These are phyloP conservation scores for Lacerta bilineata DNA, from an alignment of 2,797 vertebrate genomes.

Conservation along the genomic window DNA sequence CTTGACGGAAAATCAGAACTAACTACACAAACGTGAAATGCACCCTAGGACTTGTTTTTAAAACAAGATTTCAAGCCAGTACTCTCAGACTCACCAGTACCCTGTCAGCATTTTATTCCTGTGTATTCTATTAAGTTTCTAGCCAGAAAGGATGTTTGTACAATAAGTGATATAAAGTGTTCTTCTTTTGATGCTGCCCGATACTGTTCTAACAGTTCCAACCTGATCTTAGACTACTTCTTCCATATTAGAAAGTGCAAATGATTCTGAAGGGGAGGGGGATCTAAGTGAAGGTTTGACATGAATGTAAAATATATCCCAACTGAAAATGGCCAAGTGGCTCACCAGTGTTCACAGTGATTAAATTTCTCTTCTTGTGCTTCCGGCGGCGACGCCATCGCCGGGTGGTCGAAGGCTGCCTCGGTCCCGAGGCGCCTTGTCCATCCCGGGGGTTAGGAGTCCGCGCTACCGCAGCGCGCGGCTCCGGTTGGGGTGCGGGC, in stretches of 20 bases:
- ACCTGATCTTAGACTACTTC: neutral
- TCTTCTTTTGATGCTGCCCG: neutral
- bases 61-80: neutral
- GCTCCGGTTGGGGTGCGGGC: no score
- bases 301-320: neutral
- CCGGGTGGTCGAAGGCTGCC: no score
- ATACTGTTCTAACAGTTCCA: neutral
- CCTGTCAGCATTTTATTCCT: constrained; percentile 8
- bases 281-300: neutral
- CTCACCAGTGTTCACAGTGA: neutral
- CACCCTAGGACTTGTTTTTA: constrained; percentile 2
- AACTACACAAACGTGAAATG: constrained; percentile 30
- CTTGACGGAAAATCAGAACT: constrained; percentile 50
- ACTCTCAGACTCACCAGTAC: constrained; percentile 15
- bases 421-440: no score
- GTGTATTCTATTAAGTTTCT: constrained; percentile 4
- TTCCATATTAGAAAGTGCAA: neutral
- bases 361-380: neutral
- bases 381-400: no score
- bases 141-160: neutral
- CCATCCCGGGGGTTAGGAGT: no score
- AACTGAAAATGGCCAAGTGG: neutral
- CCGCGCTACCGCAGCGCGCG: no score
- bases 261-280: neutral
- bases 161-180: constrained; percentile 33